Evolutionary conservation across 2,888 invertebrate species (phyloP), one percentile per base, ranked within the genome.

Genomic region (Philereme vetulata): DNA sequence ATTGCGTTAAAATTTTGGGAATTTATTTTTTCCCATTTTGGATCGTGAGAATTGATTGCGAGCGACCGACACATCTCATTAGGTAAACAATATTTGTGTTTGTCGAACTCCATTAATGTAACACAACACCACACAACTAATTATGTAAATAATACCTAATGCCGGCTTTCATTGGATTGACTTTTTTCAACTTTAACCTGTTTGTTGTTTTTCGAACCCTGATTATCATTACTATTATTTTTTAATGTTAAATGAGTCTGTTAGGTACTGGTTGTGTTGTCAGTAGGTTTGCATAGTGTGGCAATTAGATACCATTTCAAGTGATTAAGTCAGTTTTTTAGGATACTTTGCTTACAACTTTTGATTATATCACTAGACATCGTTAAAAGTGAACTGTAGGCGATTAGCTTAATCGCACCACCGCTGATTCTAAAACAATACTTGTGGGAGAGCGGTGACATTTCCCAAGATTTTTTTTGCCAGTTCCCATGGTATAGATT

Each of bases 41-140:
- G 89, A 83, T 81, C 90, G 90, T 91, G 90, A 90, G 90, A 90
- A 90, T 86, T 76, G 77, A 81, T 87, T 78, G 83, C 84, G 80
- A 81, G 82, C 80, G 84, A 75, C 80, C 80, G 78, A 80, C 83
- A 81, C 82, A 77, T 82, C 84, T 80, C 83, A 86, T 90, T 88
- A 85, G 76, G 82, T 86, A 88, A 90, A 90, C 87, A 88, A 72
- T 82, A 80, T 77, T 55, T 78, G 76, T 79, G 80, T 81, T 84
- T 84, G 75, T 77, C 75, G 68, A 74, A 72, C 72, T 49, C 68
- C 70, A 71, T 71, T 70, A 56, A 72, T 64, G 72, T 56, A 65
- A 65, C 55, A 55, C 54, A 32, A 50, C 42, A 54, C 47, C 40
- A 62, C 64, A 65, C 69, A 66, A 70, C 72, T 74, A 66, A 72